phyloP scores from a whole-genome alignment of 2,888 invertebrate species.

The Rhabditophanes sp. region DNA sequence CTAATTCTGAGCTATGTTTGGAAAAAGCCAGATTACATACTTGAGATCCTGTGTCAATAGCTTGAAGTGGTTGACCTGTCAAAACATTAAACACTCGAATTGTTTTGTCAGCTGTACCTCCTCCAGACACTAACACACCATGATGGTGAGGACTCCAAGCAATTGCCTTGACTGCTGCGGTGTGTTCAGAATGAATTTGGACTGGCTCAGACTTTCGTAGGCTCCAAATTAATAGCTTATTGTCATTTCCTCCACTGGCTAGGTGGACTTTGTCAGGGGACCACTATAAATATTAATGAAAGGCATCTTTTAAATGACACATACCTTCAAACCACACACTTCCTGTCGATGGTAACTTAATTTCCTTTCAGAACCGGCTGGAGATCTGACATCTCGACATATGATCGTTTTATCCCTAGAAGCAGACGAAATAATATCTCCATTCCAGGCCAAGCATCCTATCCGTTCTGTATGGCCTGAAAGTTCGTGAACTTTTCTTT shows the following conservation, averaged over 20 bases:
- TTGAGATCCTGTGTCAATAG: conserved; percentile 91
- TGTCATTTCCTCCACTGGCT: conserved; percentile 96
- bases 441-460: conserved; percentile 44
- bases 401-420: conserved; percentile 79
- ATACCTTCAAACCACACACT: no score
- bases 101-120: conserved; percentile 95
- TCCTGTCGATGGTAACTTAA: conserved; percentile 86
- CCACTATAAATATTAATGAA: conserved; percentile 54
- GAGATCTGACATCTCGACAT: conserved; percentile 74
- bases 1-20: conserved; percentile 86
- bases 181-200: conserved; percentile 85
- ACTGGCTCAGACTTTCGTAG: conserved; percentile 57
- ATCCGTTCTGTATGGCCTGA: conserved; percentile 32
- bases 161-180: conserved; percentile 86
- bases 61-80: conserved; percentile 92
- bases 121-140: conserved; percentile 81
- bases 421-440: conserved; percentile 55
- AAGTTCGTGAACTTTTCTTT: conserved; percentile 59
- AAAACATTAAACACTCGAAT: conserved; percentile 85
- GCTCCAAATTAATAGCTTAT: conserved; percentile 78
- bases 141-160: conserved; percentile 99
- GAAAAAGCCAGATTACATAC: conserved; percentile 98
- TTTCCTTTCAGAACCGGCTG: conserved; percentile 56
- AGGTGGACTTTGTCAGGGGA: conserved; percentile 88
- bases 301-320: no score